phyloP scores from a whole-genome alignment of 2,888 invertebrate species.

The Meloe dianella region DNA sequence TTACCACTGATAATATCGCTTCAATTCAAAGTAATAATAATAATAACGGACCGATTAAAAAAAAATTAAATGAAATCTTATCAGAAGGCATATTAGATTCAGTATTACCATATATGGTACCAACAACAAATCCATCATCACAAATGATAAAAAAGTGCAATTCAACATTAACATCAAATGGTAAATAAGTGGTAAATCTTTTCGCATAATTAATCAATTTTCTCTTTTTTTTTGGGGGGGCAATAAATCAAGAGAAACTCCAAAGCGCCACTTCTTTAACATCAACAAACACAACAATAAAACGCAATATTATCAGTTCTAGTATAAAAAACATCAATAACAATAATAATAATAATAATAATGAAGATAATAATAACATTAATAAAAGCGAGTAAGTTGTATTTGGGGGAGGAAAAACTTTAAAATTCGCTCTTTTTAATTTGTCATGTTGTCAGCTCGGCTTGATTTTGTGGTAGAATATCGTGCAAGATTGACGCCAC shows the following conservation, averaged over 20 bases:
- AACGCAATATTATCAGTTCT: neutral
- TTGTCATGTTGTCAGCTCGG: no score
- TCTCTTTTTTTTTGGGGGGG: neutral
- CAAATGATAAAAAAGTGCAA: slow-evolving; percentile 23
- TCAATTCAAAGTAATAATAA: slow-evolving; percentile 12
- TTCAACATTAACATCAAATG: slow-evolving; percentile 25
- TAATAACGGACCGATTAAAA: slow-evolving; percentile 44
- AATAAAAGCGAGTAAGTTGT: neutral
- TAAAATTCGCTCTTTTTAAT: no score
- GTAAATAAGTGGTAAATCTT: slow-evolving; percentile 9
- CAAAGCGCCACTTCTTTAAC: neutral
- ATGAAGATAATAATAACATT: neutral
- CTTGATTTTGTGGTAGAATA: no score
- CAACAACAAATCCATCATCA: slow-evolving; percentile 55
- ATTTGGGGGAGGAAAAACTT: no score
- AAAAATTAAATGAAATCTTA: slow-evolving; percentile 65
- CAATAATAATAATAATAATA: neutral
- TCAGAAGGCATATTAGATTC: slow-evolving; percentile 85
- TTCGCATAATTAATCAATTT: neutral
- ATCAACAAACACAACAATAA: neutral
- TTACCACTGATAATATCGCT: slow-evolving; percentile 17
- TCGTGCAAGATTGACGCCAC: no score
- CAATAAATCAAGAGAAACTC: neutral
- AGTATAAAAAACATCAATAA: neutral
- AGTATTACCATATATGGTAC: slow-evolving; percentile 76